Evolutionary conservation across 1,140 invertebrate species (phyloP).

Genomic region (Nixonia krombeini): DNA sequence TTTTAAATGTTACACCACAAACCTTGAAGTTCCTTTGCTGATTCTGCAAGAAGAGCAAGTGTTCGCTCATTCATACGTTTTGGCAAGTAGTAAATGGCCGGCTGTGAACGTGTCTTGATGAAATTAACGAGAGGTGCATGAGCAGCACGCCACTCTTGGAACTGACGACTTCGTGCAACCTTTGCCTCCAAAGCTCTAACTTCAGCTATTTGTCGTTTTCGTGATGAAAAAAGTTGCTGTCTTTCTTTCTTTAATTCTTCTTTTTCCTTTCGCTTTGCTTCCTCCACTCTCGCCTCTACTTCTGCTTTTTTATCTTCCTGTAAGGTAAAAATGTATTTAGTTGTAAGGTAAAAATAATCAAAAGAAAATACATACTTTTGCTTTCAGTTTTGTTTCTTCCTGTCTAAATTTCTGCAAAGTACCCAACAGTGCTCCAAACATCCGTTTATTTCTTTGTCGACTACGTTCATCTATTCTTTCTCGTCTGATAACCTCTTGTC

Average conservation of each 20-base stretch:
- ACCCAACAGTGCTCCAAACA: conserved; percentile 95
- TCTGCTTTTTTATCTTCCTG: conserved; percentile 87
- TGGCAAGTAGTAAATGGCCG: conserved; percentile 90
- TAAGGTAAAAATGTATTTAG: conserved; percentile 35
- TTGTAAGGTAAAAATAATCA: too few species aligned
- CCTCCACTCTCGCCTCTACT: conserved; percentile 94
- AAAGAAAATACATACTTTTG: conserved; percentile 75
- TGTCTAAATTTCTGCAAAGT: conserved; percentile 96
- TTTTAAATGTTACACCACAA: conserved; percentile 15
- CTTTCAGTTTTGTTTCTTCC: conserved; percentile 91
- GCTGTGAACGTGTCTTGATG: conserved; percentile 90
- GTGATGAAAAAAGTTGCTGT: conserved; percentile 86
- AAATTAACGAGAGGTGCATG: conserved; percentile 85
- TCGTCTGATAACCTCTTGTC: conserved; percentile 84
- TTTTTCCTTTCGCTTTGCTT: conserved; percentile 89
- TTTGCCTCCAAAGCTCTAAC: conserved; percentile 93
- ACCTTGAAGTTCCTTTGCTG: conserved; percentile 76
- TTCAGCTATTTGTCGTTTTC: conserved; percentile 89
- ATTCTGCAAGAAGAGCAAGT: conserved; percentile 73
- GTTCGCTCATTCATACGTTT: conserved; percentile 77
- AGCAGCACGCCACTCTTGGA: conserved; percentile 88
- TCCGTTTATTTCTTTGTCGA: conserved; percentile 88
- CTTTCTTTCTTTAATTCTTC: conserved; percentile 88
- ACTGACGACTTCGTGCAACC: conserved; percentile 88
- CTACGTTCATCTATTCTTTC: conserved; percentile 88